Conservation (phyloP, 2,797 vertebrate species). For the Serranus cabrilla region DNA sequence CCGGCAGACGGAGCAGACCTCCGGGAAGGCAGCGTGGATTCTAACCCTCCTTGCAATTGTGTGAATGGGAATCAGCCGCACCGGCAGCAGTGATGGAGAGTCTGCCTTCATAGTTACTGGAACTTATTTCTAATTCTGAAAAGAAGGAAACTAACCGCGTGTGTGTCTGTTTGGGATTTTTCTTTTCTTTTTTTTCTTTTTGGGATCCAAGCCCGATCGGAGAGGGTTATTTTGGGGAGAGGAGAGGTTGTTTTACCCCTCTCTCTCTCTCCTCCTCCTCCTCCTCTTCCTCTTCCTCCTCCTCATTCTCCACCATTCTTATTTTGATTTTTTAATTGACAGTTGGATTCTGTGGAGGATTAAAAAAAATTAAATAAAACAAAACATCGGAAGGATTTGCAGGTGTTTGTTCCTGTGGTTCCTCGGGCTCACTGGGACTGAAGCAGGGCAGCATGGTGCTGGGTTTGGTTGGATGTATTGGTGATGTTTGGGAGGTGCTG, state of each 20-base stretch:
- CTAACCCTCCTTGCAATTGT: background rate
- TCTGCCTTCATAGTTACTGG: conserved; percentile 60
- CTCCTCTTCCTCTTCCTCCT: background rate
- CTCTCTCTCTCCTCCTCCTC: conserved; percentile 14
- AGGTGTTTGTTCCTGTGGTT: conserved; percentile 17
- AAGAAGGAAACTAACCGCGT: conserved; percentile 31
- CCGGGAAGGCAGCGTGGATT: conserved; percentile 62
- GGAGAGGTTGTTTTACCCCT: conserved; percentile 34
- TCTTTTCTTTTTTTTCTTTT: conserved; percentile 14
- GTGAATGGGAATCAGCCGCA: conserved; percentile 44
- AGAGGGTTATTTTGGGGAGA: conserved; percentile 44
- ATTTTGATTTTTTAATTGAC: conserved; percentile 8
- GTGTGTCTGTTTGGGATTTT: conserved; percentile 7
- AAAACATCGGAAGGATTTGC: conserved; percentile 21
- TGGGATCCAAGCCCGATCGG: conserved; percentile 20
- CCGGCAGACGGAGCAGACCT: conserved; percentile 75
- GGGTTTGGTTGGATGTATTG: conserved; percentile 60
- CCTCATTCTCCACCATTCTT: conserved; percentile 1
- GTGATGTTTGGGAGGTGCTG: conserved; percentile 57
- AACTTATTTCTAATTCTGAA: conserved; percentile 51
- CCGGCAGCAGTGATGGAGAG: conserved; percentile 68
- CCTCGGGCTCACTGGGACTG: conserved; percentile 33
- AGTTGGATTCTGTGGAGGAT: conserved; percentile 43
- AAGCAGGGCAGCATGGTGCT: conserved; percentile 69
- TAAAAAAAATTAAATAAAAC: background rate